These are phyloP conservation scores for Adineta ricciae DNA, from an alignment of 2,888 invertebrate genomes.

Conservation along the genomic window DNA sequence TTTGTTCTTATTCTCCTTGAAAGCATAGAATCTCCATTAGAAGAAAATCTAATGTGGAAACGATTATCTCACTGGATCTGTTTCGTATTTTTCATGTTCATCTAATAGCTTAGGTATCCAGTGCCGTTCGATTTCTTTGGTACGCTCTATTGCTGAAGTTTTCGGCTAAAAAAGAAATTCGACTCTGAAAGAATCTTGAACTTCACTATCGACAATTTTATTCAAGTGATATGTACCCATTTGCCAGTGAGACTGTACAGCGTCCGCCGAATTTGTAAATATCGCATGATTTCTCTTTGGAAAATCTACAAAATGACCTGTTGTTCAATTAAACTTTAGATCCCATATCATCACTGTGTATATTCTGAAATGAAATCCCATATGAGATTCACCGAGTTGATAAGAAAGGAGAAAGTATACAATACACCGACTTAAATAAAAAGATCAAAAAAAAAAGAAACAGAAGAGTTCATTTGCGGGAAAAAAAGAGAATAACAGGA, in stretches of 20 bases:
- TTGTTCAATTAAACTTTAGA: background rate
- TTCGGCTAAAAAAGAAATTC: background rate
- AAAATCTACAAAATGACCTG: background rate
- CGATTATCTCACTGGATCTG: background rate
- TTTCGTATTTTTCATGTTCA: conserved; percentile 16
- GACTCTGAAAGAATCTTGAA: too few species aligned
- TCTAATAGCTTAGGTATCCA: conserved; percentile 4
- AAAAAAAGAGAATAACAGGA: background rate
- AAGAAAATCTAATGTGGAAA: too few species aligned
- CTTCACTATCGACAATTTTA: too few species aligned
- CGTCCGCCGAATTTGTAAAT: background rate
- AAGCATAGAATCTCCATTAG: too few species aligned
- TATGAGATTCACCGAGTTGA: background rate
- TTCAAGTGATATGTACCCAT: background rate
- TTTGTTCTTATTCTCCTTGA: background rate
- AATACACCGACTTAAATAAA: background rate
- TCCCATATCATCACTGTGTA: background rate
- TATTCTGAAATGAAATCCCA: background rate
- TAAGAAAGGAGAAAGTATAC: background rate
- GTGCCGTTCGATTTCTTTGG: background rate
- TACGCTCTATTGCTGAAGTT: background rate
- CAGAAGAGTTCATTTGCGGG: too few species aligned
- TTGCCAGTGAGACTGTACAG: background rate
- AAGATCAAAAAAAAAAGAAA: background rate
- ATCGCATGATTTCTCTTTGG: background rate